These are phyloP conservation scores for Sitta carolinensis DNA, from an alignment of 2,797 vertebrate species.

Conservation along the genomic window DNA sequence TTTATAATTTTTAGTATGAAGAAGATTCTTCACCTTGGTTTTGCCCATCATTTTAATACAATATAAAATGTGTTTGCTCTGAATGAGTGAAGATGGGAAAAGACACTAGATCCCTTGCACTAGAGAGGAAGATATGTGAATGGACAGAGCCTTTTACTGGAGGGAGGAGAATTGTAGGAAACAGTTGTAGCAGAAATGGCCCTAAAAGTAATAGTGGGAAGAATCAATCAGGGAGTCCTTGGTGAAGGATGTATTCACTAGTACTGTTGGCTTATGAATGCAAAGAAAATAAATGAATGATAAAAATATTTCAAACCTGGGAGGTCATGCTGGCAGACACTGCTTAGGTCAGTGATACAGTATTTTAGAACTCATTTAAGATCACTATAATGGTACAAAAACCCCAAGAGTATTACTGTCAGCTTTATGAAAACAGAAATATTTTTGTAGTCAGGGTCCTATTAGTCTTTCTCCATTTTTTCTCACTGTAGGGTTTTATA, in stretches of 20 bases:
- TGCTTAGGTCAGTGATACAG: not conserved
- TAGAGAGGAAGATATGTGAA: not conserved
- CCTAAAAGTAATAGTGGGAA: not conserved
- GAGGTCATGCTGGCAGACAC: not conserved
- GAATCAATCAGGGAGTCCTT: not conserved
- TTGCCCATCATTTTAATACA: not conserved
- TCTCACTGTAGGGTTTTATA: not conserved
- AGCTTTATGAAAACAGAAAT: not conserved
- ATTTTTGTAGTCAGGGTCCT: not conserved
- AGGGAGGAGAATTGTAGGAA: not conserved
- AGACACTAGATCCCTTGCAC: accelerated
- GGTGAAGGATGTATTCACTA: not conserved
- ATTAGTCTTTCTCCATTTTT: not conserved
- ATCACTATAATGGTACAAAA: not conserved
- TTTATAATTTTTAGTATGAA: not conserved
- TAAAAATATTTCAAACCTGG: not conserved
- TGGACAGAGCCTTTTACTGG: not conserved
- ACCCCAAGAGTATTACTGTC: not conserved
- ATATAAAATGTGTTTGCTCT: not conserved
- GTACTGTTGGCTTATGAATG: not conserved
- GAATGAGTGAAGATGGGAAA: not conserved
- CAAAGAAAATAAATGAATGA: not conserved
- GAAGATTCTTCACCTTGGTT: not conserved
- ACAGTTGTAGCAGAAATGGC: not conserved
- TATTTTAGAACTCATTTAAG: not conserved